Evolutionary conservation across 2,888 invertebrate genomes (phyloP).

Genomic region (Atherix ibis): DNA sequence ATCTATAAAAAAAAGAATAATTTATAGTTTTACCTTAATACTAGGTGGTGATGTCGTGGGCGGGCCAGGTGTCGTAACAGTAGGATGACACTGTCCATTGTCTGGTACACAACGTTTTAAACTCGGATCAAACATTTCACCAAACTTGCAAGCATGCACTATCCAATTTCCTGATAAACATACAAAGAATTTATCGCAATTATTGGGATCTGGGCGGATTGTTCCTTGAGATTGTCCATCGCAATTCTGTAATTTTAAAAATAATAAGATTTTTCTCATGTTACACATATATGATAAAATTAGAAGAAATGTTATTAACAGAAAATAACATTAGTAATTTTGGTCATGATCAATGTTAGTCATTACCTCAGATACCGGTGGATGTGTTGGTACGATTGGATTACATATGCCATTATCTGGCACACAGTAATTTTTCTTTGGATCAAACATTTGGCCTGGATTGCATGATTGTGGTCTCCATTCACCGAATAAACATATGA

Average conservation of each 20-base stretch:
- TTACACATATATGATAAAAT: too few species aligned
- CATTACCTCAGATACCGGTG: too few species aligned
- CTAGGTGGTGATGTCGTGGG: too few species aligned
- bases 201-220: slow-evolving; percentile 1
- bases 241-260: background rate
- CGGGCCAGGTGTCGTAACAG: too few species aligned
- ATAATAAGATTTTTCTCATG: too few species aligned
- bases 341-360: too few species aligned
- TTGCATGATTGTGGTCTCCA: background rate
- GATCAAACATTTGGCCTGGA: background rate
- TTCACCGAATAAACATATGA: background rate
- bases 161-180: slow-evolving; percentile 7
- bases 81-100: too few species aligned
- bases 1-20: too few species aligned
- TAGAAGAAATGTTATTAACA: too few species aligned
- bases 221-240: slow-evolving; percentile 2
- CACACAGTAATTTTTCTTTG: background rate
- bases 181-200: slow-evolving; percentile 4
- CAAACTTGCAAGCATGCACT: slow-evolving; percentile 4
- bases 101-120: background rate
- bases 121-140: slow-evolving; percentile 4
- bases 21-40: too few species aligned
- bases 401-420: slow-evolving; percentile 16
- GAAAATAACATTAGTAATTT: too few species aligned
- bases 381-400: too few species aligned